These are phyloP conservation scores for Pentamera pediparva DNA, from an alignment of 53 echinoderm and acorn worm genomes.

Conservation along the genomic window DNA sequence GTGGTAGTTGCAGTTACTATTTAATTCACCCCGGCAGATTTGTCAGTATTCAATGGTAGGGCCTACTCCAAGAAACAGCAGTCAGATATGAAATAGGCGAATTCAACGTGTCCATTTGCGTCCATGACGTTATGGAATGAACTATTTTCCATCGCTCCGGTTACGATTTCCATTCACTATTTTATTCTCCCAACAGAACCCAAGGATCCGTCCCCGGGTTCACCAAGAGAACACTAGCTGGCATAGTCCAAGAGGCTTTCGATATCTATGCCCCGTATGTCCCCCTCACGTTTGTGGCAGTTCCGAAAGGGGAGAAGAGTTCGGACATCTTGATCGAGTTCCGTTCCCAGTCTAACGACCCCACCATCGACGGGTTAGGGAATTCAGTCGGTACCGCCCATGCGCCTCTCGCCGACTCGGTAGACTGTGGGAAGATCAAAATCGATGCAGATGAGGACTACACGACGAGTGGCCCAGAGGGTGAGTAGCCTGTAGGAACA, in stretches of 20 bases:
- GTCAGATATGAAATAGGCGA: no score
- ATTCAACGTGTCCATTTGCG: no score
- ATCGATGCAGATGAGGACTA: slow-evolving; percentile 15
- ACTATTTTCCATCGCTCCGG: no score
- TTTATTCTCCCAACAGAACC: neutral
- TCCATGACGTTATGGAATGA: no score
- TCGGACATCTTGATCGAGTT: neutral
- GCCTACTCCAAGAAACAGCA: no score
- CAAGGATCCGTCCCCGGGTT: slow-evolving; percentile 4
- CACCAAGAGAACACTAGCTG: neutral
- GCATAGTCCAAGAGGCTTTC: neutral
- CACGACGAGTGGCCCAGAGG: neutral
- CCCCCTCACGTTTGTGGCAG: slow-evolving; percentile 2
- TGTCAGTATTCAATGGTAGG: no score
- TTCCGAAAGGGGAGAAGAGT: slow-evolving; percentile 1
- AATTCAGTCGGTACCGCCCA: slow-evolving; percentile 10
- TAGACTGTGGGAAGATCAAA: neutral
- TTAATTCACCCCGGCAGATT: no score
- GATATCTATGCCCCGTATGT: slow-evolving; percentile 13
- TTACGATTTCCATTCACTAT: neutral
- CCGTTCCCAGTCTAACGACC: neutral
- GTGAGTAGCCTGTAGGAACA: no score
- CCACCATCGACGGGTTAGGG: slow-evolving; percentile 9
- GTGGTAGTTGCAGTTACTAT: no score
- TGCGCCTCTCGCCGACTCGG: neutral